Base-by-base conservation (phyloP, 1,140 invertebrate species). In the Ericerus pela region DNA sequence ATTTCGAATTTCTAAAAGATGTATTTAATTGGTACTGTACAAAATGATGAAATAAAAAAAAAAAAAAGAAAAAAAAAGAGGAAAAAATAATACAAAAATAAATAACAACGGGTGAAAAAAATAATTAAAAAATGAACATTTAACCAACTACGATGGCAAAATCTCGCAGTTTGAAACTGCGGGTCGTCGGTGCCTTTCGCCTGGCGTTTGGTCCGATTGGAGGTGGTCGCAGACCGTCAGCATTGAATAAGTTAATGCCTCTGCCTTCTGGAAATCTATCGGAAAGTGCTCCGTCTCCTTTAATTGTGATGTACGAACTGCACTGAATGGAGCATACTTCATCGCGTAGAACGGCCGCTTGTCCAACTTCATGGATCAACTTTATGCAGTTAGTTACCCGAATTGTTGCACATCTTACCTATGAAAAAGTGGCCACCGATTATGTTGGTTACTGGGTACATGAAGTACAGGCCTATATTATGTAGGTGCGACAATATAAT, bases 241-340 rank as follows among this genome's bases (percentile, higher is more conserved):
- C 55, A 10, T 58, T 26, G 41, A 60, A 61, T 12, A 54, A 56
- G 26, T 54, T 16, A 10, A 26, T 41, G 10, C 53, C 30, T 16
- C 55, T 22, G 1, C 29, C 29, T 8, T 36, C 16, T 26, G 27
- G 31, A 4, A 47, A 16, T n/a, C 27, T 27, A 29, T 47, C 18
- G 4, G 10, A 20, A n/a, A 28, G 10, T 2, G 33, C 31, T 5
- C 24, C 41, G 2, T 24, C 41, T 18, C 14, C 14, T 47, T 47
- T 47, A 8, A 47, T 14, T 8, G 11, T 47, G 14, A 77, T 80
- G 14, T 83, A 82, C 2, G 41, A 20, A 24, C 41, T 47, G 64
- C 90, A 94, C 70, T 94, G 90, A 1, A 88, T 85, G 14, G 85
- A 84, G 68, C 90, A 94, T 0, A 92, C 85, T 61, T 88, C 85